Base-by-base conservation (phyloP, 2,797 vertebrate genomes). In the Molothrus aeneus region DNA sequence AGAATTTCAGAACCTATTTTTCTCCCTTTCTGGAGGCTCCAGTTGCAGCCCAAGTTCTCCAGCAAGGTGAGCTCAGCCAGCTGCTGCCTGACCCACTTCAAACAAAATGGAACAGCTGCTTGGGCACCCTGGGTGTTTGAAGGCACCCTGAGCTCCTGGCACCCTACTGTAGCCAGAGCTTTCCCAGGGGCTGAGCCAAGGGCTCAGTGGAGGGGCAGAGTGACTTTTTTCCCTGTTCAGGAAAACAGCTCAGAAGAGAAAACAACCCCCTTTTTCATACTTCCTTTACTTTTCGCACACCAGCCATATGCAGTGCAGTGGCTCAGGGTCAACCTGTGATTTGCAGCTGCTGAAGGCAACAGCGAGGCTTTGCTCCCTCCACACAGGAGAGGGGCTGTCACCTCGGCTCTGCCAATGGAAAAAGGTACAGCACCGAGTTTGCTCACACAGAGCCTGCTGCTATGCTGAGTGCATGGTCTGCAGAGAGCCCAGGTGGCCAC, bases 391-490 rank as follows among this genome's bases (percentile, higher is more conserved):
- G 45, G 19, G 26, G 22, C 57, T 6, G 3, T 60, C 66, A 60
- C 38, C 34, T 71, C 3, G 0, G 42, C 45, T 64, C 50, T 75
- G n/a, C 45, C 0, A 1, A 4, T 12, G 38, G n/a, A 13, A 60
- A 47, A 57, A 53, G 21, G 21, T 4, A 13, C 5, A 34, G 51
- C 48, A 34, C 38, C 8, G 24, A 7, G 18, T 72, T 32, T 42
- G 40, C 48, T 54, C 60, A 28, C 2, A 1, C 69, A 86, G 88
- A 75, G 40, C 31, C 36, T 70, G 36, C 21, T 50, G 51, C n/a
- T 56, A 26, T 0, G 0, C 32, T 36, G 3, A 38, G 22, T 4
- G 2, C 2, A 1, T 3, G 21, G 14, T 16, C 66, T 36, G 51
- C 59, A 61, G 78, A 3, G 7, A 84, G 54, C 13, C 13, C 50